phyloP scores from a whole-genome alignment of 2,797 vertebrate genomes.

The Siniperca obscura region DNA sequence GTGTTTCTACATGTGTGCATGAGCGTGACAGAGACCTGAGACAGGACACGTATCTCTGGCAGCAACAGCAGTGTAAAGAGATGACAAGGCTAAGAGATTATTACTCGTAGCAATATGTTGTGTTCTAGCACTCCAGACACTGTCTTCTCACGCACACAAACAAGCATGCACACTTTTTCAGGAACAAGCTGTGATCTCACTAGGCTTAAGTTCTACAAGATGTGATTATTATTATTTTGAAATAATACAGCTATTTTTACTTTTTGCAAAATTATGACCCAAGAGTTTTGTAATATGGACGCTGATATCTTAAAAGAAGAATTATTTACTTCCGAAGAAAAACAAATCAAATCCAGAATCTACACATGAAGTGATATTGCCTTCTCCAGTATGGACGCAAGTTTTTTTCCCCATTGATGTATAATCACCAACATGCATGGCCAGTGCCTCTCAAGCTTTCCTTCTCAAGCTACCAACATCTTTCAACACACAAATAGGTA shows the following conservation, averaged over 20 bases:
- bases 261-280: background rate
- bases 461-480: background rate
- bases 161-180: background rate
- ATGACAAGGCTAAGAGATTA: constrained; percentile 6
- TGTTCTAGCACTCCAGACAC: background rate
- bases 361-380: background rate
- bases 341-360: background rate
- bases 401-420: background rate
- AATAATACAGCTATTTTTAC: background rate
- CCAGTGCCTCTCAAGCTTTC: background rate
- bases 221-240: background rate
- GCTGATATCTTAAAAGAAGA: background rate
- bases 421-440: background rate
- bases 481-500: background rate
- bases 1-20: background rate
- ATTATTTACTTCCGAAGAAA: background rate
- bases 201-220: background rate
- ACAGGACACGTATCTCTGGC: background rate
- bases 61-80: background rate
- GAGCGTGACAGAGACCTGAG: too few relatives aligned
- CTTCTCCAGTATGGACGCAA: background rate
- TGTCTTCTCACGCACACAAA: constrained; percentile 3
- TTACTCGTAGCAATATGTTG: background rate
- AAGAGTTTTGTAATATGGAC: background rate
- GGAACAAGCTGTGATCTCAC: background rate